A percentile compares a stretch with the other conserved stretches of the same genome.
Conservation (phyloP, 1,140 invertebrate species). For the Hirudo medicinalis region DNA sequence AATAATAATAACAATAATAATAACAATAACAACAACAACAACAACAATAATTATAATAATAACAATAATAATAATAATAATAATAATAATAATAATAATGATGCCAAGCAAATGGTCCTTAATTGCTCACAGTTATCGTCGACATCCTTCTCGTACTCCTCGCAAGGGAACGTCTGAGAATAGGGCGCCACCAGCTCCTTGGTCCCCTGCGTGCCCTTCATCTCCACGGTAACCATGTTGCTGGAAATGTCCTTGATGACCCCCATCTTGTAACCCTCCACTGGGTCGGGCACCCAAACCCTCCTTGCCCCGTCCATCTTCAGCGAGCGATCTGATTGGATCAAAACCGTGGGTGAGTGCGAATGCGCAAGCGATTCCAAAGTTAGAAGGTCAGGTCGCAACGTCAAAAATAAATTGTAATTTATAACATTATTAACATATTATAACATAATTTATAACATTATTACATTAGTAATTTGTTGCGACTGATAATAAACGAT, state of each 20-base stretch:
- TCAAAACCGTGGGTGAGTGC: too few species aligned
- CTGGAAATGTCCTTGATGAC: conserved; percentile 72
- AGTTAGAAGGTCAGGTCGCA: too few species aligned
- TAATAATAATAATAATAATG: neutral
- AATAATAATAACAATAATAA: conserved; percentile 8
- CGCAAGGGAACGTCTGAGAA: conserved; percentile 75
- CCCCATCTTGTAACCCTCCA: conserved; percentile 76
- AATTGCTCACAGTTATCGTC: conserved; percentile 74
- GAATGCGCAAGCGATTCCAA: too few species aligned
- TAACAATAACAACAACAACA: neutral
- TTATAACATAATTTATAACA: too few species aligned
- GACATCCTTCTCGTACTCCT: conserved; percentile 66
- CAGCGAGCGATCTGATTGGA: neutral
- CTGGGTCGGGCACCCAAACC: conserved; percentile 82
- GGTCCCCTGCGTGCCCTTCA: neutral
- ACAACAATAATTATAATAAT: too few species aligned
- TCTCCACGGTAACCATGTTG: conserved; percentile 62
- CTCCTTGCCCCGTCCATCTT: conserved; percentile 44
- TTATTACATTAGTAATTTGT: too few species aligned
- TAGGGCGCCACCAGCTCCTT: conserved; percentile 43
- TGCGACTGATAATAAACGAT: too few species aligned
- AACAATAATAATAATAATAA: too few species aligned
- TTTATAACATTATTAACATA: too few species aligned
- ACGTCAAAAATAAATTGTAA: too few species aligned
- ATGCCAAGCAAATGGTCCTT: too few species aligned